These are phyloP conservation scores for Semaprochilodus insignis DNA, from an alignment of 2,797 vertebrate species.

Conservation along the genomic window DNA sequence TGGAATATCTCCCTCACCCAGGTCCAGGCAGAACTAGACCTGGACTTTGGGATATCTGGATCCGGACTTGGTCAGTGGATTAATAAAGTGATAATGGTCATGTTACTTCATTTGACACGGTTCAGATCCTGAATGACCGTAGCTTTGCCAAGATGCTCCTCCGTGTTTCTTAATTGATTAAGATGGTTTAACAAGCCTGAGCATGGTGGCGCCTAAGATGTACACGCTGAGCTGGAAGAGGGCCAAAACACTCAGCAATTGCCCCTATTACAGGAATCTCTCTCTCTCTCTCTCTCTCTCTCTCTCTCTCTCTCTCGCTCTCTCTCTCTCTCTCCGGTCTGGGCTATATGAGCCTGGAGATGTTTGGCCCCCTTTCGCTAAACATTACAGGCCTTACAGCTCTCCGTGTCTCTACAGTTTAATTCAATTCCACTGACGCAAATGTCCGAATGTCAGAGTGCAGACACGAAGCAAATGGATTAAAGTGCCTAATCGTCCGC, in stretches of 20 bases:
- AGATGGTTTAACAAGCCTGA: conserved; percentile 27
- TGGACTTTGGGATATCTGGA: neutral
- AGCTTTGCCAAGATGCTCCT: neutral
- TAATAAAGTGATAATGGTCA: conserved; percentile 23
- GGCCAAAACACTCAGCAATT: conserved; percentile 14
- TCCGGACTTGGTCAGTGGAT: neutral
- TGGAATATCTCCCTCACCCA: too few relatives aligned
- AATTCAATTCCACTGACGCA: conserved; percentile 50
- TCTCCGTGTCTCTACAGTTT: conserved; percentile 23
- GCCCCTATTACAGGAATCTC: neutral
- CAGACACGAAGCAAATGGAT: conserved; percentile 33
- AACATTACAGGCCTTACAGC: conserved; percentile 29
- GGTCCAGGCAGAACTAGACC: neutral
- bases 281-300: neutral
- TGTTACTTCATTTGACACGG: neutral
- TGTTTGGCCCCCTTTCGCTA: conserved; percentile 8
- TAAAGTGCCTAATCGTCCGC: conserved; percentile 22
- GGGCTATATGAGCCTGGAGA: neutral
- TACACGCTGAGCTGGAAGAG: neutral
- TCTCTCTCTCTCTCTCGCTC: conserved; percentile 1
- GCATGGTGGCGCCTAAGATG: neutral
- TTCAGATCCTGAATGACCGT: neutral
- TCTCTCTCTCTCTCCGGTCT: neutral
- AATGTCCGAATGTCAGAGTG: conserved; percentile 36
- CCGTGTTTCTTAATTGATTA: conserved; percentile 20